Conservation (phyloP, 1,140 invertebrate species). For the Phymorhynchus buccinoides region DNA sequence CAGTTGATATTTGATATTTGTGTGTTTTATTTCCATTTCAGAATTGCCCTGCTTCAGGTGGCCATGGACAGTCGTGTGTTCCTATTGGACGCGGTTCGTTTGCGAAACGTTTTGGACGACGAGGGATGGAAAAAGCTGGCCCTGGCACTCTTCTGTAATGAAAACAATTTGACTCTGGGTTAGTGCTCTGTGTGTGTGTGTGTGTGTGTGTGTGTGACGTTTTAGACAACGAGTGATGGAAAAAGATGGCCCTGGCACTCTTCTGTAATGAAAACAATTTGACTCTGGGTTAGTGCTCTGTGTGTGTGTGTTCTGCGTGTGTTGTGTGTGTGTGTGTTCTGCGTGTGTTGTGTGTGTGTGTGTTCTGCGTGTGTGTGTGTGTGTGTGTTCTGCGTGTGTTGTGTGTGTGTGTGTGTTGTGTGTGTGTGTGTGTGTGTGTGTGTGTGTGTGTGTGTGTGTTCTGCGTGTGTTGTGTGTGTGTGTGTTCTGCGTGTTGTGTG, state of each 20-base stretch:
- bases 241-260: constrained; percentile 56
- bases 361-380: neutral
- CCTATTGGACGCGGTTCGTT: constrained; percentile 80
- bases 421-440: neutral
- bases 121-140: constrained; percentile 62
- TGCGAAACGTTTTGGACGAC: constrained; percentile 68
- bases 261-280: too few relatives aligned
- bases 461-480: neutral
- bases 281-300: too few relatives aligned
- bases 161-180: constrained; percentile 68
- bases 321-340: neutral
- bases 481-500: neutral
- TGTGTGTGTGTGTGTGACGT: constrained; percentile 70
- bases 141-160: constrained; percentile 64
- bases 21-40: too few relatives aligned
- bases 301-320: neutral
- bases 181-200: neutral
- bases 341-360: neutral
- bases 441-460: neutral
- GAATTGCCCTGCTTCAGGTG: constrained; percentile 83
- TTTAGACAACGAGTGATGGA: constrained; percentile 66
- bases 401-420: neutral
- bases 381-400: neutral
- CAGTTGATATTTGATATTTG: too few relatives aligned
- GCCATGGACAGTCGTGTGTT: constrained; percentile 80